Base-by-base conservation (phyloP, 2,113 vertebrate species). In the Myiopsitta monachus region DNA sequence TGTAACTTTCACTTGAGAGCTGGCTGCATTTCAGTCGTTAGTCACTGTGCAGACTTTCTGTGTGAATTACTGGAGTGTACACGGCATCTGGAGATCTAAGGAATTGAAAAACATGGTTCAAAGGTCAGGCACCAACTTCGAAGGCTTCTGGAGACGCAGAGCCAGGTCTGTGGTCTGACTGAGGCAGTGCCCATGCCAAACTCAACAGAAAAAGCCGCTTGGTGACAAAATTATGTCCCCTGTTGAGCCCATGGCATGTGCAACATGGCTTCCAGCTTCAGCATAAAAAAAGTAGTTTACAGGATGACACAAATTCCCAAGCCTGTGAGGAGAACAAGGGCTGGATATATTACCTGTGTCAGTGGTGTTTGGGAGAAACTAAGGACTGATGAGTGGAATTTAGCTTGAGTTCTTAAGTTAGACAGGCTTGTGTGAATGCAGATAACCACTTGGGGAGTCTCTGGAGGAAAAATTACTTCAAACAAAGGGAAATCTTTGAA, bases 1-100 rank as follows among this genome's bases (percentile, higher is more conserved):
- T 89, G 64, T 76, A 57, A 46, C 39, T 68, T 70, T 85, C 66
- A 16, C 31, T 94, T 10, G 5, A 92, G 83, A 87, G 36, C 77
- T 95, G 92, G 66, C 86, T 89, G 26, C n/a, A 19, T 90, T 92
- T 95, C 79, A 78, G 85, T 81, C 82, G 47, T 27, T 43, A 51
- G 18, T 64, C 79, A 38, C 73, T 79, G 72, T 64, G 49, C 52
- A 30, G 62, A 26, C 24, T 64, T 96, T 76, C 62, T 44, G 0
- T 59, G 47, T 85, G 74, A 94, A 76, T 88, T 94, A 91, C 47
- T 62, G 44, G 67, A 52, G 18, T 43, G 36, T 70, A 9, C 23
- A 66, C 54, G 78, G 59, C 83, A 89, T 51, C n/a, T 87, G 41
- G 51, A 76, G 77, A 24, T 61, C 38, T 54, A 41, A 93, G n/a